A percentile compares a stretch with the other conserved stretches of the same genome.
phyloP scores from a whole-genome alignment of 1,140 invertebrate species.

The Cydia strobilella region DNA sequence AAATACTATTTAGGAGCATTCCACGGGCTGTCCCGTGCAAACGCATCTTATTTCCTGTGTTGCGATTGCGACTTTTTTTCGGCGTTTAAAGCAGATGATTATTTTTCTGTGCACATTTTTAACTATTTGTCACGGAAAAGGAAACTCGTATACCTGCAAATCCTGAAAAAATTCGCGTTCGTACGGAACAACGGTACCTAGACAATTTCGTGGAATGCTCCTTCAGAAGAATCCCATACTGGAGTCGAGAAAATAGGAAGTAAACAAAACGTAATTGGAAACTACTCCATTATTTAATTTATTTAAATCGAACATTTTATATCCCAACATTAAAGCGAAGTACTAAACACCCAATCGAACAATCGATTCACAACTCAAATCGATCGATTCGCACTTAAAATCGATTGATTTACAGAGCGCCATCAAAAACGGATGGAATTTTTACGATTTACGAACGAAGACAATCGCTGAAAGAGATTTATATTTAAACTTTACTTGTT shows the following conservation, averaged over 20 bases:
- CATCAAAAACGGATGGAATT: conserved; percentile 48
- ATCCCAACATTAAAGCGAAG: not conserved
- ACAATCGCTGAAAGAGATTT: conserved; percentile 59
- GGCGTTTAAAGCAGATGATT: too few relatives aligned
- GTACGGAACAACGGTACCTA: too few relatives aligned
- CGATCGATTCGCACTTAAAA: conserved; percentile 12
- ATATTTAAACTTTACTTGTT: conserved; percentile 48
- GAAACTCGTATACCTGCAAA: too few relatives aligned
- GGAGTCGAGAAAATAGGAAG: not conserved
- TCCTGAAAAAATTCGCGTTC: too few relatives aligned
- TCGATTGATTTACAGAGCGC: conserved; percentile 15
- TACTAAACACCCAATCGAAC: not conserved
- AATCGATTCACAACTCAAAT: conserved; percentile 5
- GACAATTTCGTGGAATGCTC: too few relatives aligned
- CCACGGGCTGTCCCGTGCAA: too few relatives aligned
- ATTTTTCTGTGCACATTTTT: too few relatives aligned
- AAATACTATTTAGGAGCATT: too few relatives aligned
- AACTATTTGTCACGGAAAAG: too few relatives aligned
- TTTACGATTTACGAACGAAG: conserved; percentile 59
- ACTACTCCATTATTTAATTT: not conserved
- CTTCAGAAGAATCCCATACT: too few relatives aligned
- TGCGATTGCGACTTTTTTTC: too few relatives aligned
- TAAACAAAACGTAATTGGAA: not conserved
- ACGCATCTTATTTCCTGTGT: too few relatives aligned
- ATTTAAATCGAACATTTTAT: conserved; percentile 10